phyloP scores from a whole-genome alignment of 2,888 invertebrate species.

The Himalopsyche kuldschensis region DNA sequence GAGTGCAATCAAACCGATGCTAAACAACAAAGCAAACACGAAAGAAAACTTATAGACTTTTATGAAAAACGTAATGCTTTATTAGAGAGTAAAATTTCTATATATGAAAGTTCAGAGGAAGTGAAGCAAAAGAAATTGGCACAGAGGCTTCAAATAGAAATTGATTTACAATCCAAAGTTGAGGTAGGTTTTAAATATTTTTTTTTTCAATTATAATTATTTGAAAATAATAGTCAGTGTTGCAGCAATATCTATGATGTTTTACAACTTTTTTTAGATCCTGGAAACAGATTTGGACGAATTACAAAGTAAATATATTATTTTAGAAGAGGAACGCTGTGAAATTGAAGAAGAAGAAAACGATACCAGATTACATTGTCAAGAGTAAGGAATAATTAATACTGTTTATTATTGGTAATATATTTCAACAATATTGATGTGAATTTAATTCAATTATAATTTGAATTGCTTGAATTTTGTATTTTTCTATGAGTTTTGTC shows the following conservation, averaged over 20 bases:
- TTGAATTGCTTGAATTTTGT: no score
- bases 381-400: constrained; percentile 52
- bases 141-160: constrained; percentile 65
- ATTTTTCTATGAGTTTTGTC: no score
- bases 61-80: constrained; percentile 67
- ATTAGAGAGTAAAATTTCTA: constrained; percentile 65
- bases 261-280: constrained; percentile 38
- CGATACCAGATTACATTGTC: constrained; percentile 67
- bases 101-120: constrained; percentile 69
- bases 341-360: constrained; percentile 77
- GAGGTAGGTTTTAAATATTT: constrained; percentile 47
- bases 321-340: constrained; percentile 71
- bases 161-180: constrained; percentile 56
- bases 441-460: no score
- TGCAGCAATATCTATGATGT: neutral
- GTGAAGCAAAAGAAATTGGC: constrained; percentile 63
- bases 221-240: neutral
- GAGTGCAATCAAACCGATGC: constrained; percentile 7
- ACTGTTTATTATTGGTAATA: no score
- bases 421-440: no score
- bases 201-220: neutral
- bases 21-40: constrained; percentile 39
- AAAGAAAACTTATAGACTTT: constrained; percentile 59
- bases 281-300: constrained; percentile 50
- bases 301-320: constrained; percentile 65